phyloP scores from a whole-genome alignment of 2,797 vertebrate species.

The Diplodus puntazzo region DNA sequence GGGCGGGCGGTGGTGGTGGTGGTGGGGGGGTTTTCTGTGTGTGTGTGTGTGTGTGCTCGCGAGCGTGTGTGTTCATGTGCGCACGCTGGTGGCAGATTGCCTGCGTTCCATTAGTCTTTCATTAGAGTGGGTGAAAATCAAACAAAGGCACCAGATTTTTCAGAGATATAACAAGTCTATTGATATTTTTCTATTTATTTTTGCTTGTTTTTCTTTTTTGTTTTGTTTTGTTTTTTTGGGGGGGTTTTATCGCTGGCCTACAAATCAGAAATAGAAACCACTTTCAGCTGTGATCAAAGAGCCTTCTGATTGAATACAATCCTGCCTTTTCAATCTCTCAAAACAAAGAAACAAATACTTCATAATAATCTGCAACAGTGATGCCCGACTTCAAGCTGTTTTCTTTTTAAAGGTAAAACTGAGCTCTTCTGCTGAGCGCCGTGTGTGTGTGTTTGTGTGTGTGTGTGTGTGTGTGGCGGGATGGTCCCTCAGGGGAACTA shows the following conservation, averaged over 20 bases:
- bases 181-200: slow-evolving; percentile 42
- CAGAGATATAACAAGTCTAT: slow-evolving; percentile 40
- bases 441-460: slow-evolving; percentile 29
- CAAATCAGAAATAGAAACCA: slow-evolving; percentile 30
- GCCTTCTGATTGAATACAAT: background rate
- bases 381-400: slow-evolving; percentile 22
- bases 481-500: slow-evolving; percentile 71
- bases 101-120: slow-evolving; percentile 84
- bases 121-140: slow-evolving; percentile 79
- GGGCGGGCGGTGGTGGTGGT: slow-evolving; percentile 7
- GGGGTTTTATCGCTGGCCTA: slow-evolving; percentile 2
- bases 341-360: slow-evolving; percentile 48
- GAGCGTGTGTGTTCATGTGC: slow-evolving; percentile 48
- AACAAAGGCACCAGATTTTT: slow-evolving; percentile 78
- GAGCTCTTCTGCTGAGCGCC: slow-evolving; percentile 31
- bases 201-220: slow-evolving; percentile 7
- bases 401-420: slow-evolving; percentile 27
- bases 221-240: background rate
- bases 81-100: slow-evolving; percentile 75
- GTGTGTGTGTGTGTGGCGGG: slow-evolving; percentile 52
- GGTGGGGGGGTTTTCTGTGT: slow-evolving; percentile 34
- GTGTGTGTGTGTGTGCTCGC: slow-evolving; percentile 57
- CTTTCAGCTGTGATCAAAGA: slow-evolving; percentile 27
- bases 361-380: slow-evolving; percentile 13
- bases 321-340: slow-evolving; percentile 12